Evolutionary conservation across 2,888 invertebrate species (phyloP).

Genomic region (Meandrusa payeni): DNA sequence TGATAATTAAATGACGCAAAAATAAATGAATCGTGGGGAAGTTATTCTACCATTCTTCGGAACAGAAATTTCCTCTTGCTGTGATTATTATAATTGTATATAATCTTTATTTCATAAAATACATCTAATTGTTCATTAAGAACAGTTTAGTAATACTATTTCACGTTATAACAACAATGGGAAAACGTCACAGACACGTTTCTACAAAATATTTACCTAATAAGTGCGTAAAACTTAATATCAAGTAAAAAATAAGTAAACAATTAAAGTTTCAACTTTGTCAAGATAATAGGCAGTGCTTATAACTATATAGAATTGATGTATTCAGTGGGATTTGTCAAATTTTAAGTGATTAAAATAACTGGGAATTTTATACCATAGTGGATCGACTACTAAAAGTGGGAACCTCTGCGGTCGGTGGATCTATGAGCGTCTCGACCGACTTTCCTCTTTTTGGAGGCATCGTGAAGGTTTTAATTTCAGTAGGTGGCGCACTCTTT

Average conservation of each 20-base stretch:
- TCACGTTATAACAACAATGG: conserved; percentile 31
- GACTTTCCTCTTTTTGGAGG: conserved; percentile 68
- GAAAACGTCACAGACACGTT: conserved; percentile 15
- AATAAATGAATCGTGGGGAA: conserved; percentile 39
- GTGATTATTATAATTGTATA: conserved; percentile 40
- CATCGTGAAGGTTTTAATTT: conserved; percentile 67
- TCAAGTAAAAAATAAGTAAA: conserved; percentile 1
- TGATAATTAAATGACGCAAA: conserved; percentile 33
- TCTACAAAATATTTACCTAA: not conserved
- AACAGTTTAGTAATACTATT: conserved; percentile 24
- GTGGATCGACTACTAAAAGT: conserved; percentile 70
- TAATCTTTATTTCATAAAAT: conserved; percentile 30
- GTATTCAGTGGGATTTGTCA: conserved; percentile 18
- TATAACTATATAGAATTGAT: conserved; percentile 6
- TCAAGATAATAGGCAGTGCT: conserved; percentile 18
- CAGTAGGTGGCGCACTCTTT: conserved; percentile 63
- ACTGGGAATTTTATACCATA: conserved; percentile 55
- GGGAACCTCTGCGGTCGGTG: conserved; percentile 56
- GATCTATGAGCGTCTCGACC: conserved; percentile 68
- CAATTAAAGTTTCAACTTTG: conserved; percentile 3
- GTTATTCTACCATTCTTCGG: conserved; percentile 65
- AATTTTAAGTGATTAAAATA: conserved; percentile 10
- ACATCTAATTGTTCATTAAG: conserved; percentile 32
- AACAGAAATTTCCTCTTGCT: conserved; percentile 79
- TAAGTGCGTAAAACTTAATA: conserved; percentile 7